These are phyloP conservation scores for Florisuga fusca DNA, from an alignment of 2,797 vertebrate species.

Conservation along the genomic window DNA sequence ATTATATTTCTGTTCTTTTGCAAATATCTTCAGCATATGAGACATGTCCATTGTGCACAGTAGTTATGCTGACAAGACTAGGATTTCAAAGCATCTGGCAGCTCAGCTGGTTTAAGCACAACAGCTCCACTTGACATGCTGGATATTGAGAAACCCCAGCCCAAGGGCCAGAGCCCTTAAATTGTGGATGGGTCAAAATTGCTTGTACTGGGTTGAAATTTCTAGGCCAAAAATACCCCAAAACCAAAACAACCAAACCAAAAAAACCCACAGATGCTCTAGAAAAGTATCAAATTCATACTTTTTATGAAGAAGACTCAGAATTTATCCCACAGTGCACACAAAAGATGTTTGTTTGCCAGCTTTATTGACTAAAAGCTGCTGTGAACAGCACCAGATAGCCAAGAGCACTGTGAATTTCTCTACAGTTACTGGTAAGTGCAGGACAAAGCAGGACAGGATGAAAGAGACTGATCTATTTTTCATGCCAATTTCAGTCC, in stretches of 20 bases:
- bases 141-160: not conserved
- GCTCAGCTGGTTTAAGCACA: not conserved
- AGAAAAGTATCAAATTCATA: not conserved
- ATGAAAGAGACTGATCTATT: not conserved
- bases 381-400: not conserved
- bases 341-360: not conserved
- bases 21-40: not conserved
- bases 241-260: too few relatives aligned
- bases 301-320: not conserved
- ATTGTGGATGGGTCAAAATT: not conserved
- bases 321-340: not conserved
- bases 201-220: not conserved
- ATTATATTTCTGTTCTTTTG: not conserved
- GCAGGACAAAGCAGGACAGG: not conserved
- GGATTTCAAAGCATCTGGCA: not conserved
- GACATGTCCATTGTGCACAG: not conserved
- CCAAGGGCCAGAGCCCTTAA: not conserved
- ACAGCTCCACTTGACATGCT: not conserved
- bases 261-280: rapidly evolving
- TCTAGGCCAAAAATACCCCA: not conserved
- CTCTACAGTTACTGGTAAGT: not conserved
- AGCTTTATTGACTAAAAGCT: not conserved
- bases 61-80: not conserved
- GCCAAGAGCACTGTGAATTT: not conserved
- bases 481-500: not conserved